Evolutionary conservation across 2,797 vertebrate species (phyloP), one percentile per base, ranked within the genome.

Genomic region (Sitta carolinensis): DNA sequence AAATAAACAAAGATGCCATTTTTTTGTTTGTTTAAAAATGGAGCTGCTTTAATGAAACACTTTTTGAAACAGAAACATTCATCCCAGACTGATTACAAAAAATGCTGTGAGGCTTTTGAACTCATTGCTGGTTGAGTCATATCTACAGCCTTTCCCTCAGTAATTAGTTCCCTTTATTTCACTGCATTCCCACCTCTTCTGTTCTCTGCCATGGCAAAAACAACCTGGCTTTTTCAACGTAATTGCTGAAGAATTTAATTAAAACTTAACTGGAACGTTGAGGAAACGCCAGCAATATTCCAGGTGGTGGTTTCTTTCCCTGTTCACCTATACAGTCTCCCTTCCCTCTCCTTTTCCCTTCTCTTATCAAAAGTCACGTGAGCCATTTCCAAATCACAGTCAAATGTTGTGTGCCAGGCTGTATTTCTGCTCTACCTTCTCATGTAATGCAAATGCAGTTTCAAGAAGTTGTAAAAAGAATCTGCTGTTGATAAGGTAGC

Each of bases 21-120:
- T 22, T 94, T 36, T 36, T 36, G 8, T 76, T 90, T 63, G 72
- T 91, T 84, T 83, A 82, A 72, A 95, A 93, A 78, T 29, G 51
- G 92, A 95, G 74, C 92, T 76, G 74, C 62, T 92, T 93, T 93
- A 96, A 92, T 92, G 92, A 93, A 95, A 92, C 61, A n/a, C 75
- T 88, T 91, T 67, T 85, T 42, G 87, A 89, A 92, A 93, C 77
- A 90, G 76, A 67, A 89, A 90, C 90, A 82, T 86, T 83, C 66
- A 59, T 64, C 93, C 87, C 54, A 27, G 83, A 43, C 48, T 80
- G 93, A 87, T 92, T 61, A 22, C 59, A 88, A 47, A 90, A 75
- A 96, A 64, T 0, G 0, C 38, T 84, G 70, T 21, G 29, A 93
- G 90, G 82, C 79, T 94, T 97, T 84, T 90, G 84, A 86, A 70